Evolutionary conservation across 2,888 invertebrate species (phyloP).

Genomic region (Periphyllus acericola): DNA sequence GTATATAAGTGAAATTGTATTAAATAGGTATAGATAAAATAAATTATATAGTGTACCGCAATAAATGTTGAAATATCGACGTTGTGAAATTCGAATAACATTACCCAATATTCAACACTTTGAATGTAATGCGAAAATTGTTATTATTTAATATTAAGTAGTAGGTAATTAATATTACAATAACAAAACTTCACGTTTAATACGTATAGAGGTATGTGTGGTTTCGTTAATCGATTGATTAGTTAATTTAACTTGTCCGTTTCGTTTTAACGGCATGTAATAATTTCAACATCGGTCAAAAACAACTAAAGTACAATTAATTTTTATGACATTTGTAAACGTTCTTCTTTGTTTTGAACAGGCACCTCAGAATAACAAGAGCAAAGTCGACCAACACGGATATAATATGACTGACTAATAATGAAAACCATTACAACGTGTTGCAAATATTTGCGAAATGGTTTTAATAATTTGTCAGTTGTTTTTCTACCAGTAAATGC

Average conservation of each 20-base stretch:
- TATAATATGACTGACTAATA: too few species aligned
- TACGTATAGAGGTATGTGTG: too few species aligned
- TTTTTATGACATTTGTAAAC: not conserved
- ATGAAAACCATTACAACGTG: too few species aligned
- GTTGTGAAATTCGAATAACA: not conserved
- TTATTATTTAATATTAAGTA: not conserved
- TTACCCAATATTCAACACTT: not conserved
- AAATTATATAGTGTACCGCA: not conserved
- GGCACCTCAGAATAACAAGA: too few species aligned
- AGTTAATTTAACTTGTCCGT: not conserved
- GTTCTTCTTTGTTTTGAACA: too few species aligned
- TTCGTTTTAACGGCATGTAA: not conserved
- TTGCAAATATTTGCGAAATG: too few species aligned
- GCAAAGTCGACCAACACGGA: too few species aligned
- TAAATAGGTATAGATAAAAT: not conserved
- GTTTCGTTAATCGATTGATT: not conserved
- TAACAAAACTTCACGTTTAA: not conserved
- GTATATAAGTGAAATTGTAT: not conserved
- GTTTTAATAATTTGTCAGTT: too few species aligned
- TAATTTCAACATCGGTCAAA: not conserved
- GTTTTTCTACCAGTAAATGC: too few species aligned
- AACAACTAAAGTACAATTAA: not conserved
- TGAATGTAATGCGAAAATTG: too few species aligned
- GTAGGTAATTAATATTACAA: not conserved
- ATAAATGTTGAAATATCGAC: not conserved